Percentiles rank a stretch among this genome's conserved stretches.
These are phyloP conservation scores for Aproaerema taeniolella DNA, from an alignment of 2,888 invertebrate genomes.

Conservation along the genomic window DNA sequence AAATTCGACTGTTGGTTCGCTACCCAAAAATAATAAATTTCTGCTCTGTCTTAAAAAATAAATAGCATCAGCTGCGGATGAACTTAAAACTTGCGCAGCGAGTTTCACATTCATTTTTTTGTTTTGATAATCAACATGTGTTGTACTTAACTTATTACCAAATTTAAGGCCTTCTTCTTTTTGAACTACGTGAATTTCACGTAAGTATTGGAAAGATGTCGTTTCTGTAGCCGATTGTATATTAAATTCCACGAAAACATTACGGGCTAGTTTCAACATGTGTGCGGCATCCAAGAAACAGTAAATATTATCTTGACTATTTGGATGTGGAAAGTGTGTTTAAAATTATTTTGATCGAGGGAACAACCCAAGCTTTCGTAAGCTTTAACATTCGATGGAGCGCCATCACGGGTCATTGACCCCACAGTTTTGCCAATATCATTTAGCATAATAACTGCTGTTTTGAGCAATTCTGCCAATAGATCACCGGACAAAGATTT, in stretches of 20 bases:
- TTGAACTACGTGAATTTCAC: neutral
- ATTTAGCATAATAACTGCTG: neutral
- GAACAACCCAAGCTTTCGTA: neutral
- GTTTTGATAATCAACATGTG: neutral
- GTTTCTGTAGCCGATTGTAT: neutral
- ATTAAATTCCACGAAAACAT: neutral
- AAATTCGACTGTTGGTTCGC: too few species aligned
- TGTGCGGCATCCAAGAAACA: neutral
- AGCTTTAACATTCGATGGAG: neutral
- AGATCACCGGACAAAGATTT: neutral
- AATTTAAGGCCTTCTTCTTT: neutral
- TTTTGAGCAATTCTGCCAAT: neutral
- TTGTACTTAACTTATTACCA: neutral
- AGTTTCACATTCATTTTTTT: slow-evolving; percentile 1
- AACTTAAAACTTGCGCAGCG: too few species aligned
- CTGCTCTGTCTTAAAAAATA: too few species aligned
- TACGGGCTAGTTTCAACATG: neutral
- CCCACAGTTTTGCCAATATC: neutral
- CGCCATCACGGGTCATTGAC: neutral
- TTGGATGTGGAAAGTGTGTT: neutral
- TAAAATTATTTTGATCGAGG: neutral
- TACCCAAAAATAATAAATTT: too few species aligned
- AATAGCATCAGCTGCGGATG: too few species aligned
- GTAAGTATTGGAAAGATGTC: neutral
- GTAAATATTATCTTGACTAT: neutral